These are phyloP conservation scores for Ochropacha duplaris DNA, from an alignment of 2,888 invertebrate genomes.

Conservation along the genomic window DNA sequence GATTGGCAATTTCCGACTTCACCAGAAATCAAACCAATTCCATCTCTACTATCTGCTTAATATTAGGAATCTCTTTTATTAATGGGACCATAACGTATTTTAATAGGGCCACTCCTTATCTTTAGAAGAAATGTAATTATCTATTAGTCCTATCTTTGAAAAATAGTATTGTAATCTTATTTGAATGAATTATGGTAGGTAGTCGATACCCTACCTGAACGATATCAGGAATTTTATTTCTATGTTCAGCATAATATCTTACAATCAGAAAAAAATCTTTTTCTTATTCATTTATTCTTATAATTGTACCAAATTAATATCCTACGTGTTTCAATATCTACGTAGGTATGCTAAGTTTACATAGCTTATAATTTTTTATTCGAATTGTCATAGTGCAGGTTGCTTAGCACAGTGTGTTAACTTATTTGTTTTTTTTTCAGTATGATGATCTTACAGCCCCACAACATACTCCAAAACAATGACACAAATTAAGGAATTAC, in stretches of 20 bases:
- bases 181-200: conserved; percentile 7
- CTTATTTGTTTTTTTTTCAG: conserved; percentile 42
- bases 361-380: too few species aligned
- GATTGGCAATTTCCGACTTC: conserved; percentile 1
- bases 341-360: too few species aligned
- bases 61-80: background rate
- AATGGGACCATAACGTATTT: background rate
- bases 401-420: too few species aligned
- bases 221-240: background rate
- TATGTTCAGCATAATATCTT: too few species aligned
- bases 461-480: conserved; percentile 9
- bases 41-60: background rate
- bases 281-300: too few species aligned
- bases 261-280: too few species aligned
- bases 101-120: background rate
- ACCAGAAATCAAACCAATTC: background rate
- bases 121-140: background rate
- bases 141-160: conserved; percentile 3
- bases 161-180: conserved; percentile 6
- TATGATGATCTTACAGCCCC: conserved; percentile 54
- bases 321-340: too few species aligned
- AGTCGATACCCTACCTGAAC: background rate
- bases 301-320: too few species aligned
- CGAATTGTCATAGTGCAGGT: too few species aligned
- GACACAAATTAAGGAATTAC: conserved; percentile 9